Evolutionary conservation across 1,140 invertebrate species (phyloP), one percentile per base, ranked within the genome.

Genomic region (Macrobrachium rosenbergii): DNA sequence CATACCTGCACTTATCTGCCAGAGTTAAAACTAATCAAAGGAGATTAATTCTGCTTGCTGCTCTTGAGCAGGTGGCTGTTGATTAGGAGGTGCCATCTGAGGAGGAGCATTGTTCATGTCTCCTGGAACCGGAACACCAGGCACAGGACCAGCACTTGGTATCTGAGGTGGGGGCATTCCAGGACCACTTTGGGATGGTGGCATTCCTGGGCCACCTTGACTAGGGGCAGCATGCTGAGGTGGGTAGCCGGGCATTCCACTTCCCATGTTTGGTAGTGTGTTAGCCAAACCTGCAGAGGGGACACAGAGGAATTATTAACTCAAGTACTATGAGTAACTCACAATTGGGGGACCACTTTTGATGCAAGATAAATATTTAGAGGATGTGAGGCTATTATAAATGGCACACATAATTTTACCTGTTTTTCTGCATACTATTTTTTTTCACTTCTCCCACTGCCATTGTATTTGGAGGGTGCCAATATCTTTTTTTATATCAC

Each of bases 21-120:
- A 83, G 59, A 83, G 59, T 72, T 58, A 3, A 10, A 81, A 90
- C 93, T 93, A 95, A 92, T 95, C 95, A 91, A 95, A 95, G 91
- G 94, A 95, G 78, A 95, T 95, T 3, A 95, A 92, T 91, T 95
- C 95, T 76, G 94, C 95, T 8, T 94, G 95, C 90, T 93, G 93
- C 45, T 93, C 93, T 88, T 94, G 90, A 23, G 87, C 82, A 60
- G 87, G 87, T n/a, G 86, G 89, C 21, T 89, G 88, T 58, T 92
- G 92, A 17, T 90, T 90, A 83, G 91, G 89, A 86, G 91, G 90
- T 79, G 91, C 91, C 52, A 89, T 88, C 75, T 90, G 90, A 59
- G 77, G 83, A 37, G 84, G 58, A 52, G 72, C 80, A 52, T 45
- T 62, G 62, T 52, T 79, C 78, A 83, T 83, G 58, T 82, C 82